These are phyloP conservation scores for Phaonia tiefii DNA, from an alignment of 2,888 invertebrate genomes.

Conservation along the genomic window DNA sequence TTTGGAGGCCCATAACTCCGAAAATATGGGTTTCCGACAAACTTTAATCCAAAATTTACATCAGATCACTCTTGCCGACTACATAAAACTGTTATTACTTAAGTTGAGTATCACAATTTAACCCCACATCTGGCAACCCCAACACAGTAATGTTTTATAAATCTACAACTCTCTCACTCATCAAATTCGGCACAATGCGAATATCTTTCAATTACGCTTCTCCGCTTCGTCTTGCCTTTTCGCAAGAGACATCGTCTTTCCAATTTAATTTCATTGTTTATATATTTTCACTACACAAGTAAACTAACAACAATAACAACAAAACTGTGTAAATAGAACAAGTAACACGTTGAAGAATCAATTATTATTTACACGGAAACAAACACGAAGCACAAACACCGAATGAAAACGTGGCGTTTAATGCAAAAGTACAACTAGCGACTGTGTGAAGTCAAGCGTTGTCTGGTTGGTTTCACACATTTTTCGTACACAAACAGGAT, in stretches of 20 bases:
- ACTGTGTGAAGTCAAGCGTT: neutral
- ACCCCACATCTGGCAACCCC: too few relatives aligned
- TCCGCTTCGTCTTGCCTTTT: neutral
- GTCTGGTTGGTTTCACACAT: neutral
- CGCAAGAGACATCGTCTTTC: neutral
- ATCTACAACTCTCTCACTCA: too few relatives aligned
- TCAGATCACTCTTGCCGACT: too few relatives aligned
- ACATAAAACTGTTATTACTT: too few relatives aligned
- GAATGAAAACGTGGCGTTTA: conserved; percentile 57
- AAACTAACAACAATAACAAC: neutral
- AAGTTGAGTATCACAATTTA: too few relatives aligned
- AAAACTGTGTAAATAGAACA: conserved; percentile 56
- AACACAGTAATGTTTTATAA: too few relatives aligned
- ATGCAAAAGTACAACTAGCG: too few relatives aligned
- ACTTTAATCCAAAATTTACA: too few relatives aligned
- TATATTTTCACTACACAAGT: conserved; percentile 45
- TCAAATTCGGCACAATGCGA: too few relatives aligned
- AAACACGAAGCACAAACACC: neutral
- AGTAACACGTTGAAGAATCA: conserved; percentile 38
- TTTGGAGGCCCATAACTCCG: too few relatives aligned
- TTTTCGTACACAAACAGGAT: neutral
- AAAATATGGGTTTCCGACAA: too few relatives aligned
- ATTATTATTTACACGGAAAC: conserved; percentile 34
- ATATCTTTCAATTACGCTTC: conserved; percentile 26
- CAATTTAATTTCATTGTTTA: conserved; percentile 24